These are phyloP conservation scores for Noctua janthe DNA, from an alignment of 2,888 invertebrate genomes.

Conservation along the genomic window DNA sequence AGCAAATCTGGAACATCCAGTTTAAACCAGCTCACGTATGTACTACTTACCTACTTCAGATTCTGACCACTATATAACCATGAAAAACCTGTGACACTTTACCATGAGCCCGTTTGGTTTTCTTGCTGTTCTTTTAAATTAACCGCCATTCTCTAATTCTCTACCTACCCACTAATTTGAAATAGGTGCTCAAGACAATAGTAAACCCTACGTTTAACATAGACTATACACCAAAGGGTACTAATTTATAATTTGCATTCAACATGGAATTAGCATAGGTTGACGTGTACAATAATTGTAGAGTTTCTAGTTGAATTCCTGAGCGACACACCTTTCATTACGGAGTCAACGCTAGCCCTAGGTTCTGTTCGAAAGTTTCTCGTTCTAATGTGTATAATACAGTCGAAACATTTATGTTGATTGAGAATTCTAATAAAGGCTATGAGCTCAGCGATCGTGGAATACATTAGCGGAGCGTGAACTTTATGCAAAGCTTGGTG, in stretches of 20 bases:
- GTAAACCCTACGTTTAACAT: conserved; percentile 1
- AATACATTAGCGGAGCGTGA: conserved; percentile 87
- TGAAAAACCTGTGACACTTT: neutral
- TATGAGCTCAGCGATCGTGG: conserved; percentile 89
- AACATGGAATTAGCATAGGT: conserved; percentile 45
- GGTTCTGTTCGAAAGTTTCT: conserved; percentile 77
- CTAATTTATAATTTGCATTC: conserved; percentile 38
- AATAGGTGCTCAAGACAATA: neutral
- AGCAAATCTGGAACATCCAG: conserved; percentile 39
- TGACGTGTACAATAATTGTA: conserved; percentile 49
- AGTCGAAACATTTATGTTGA: conserved; percentile 81
- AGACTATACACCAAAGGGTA: conserved; percentile 18
- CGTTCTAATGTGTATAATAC: conserved; percentile 76
- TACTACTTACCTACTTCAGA: neutral
- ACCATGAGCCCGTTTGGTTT: neutral
- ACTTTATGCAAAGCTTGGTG: conserved; percentile 73
- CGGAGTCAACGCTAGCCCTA: conserved; percentile 82
- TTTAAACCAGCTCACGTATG: conserved; percentile 11
- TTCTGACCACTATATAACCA: neutral
- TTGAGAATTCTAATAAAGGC: conserved; percentile 87
- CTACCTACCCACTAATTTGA: neutral
- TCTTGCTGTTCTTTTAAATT: neutral
- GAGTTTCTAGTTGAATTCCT: conserved; percentile 77
- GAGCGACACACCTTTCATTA: conserved; percentile 85
- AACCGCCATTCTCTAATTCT: neutral